A percentile compares a stretch with the other conserved stretches of the same genome.
Conservation (phyloP, 1,140 invertebrate species). For the Copidosoma floridanum region DNA sequence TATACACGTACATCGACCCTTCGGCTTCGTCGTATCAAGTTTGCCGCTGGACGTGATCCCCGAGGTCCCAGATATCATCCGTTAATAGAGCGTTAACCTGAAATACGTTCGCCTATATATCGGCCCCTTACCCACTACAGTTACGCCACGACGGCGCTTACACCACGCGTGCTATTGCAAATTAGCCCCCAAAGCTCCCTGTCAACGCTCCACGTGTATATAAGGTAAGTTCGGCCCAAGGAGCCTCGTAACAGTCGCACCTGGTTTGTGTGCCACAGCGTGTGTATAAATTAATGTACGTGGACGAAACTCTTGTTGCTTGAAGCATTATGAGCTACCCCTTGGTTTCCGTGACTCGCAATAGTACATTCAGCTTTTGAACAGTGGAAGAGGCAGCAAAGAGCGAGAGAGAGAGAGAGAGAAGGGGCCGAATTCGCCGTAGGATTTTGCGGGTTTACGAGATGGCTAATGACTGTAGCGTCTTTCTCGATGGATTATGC, state of each 20-base stretch:
- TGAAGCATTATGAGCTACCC: background rate
- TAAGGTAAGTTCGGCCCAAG: too few species aligned
- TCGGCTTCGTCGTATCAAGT: constrained; percentile 39
- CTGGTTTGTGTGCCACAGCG: too few species aligned
- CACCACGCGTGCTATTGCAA: constrained; percentile 35
- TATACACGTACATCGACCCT: too few species aligned
- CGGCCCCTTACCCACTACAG: too few species aligned
- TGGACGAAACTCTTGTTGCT: too few species aligned
- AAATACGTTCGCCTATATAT: too few species aligned
- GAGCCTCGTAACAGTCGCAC: too few species aligned
- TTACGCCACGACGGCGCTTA: too few species aligned
- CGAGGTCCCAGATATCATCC: constrained; percentile 43
- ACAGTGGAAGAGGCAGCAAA: too few species aligned
- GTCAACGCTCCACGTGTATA: too few species aligned
- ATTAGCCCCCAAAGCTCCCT: constrained; percentile 35
- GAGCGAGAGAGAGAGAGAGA: too few species aligned
- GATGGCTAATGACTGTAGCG: constrained; percentile 1
- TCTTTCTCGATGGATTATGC: constrained; percentile 12
- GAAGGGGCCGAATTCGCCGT: background rate
- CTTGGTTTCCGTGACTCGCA: background rate
- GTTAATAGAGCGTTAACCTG: constrained; percentile 48
- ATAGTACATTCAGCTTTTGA: background rate
- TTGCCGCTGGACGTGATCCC: constrained; percentile 39
- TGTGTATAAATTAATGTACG: too few species aligned
- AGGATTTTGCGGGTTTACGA: constrained; percentile 1